Evolutionary conservation across 2,888 invertebrate species (phyloP), one percentile per base, ranked within the genome.

Genomic region (Diploptera punctata): DNA sequence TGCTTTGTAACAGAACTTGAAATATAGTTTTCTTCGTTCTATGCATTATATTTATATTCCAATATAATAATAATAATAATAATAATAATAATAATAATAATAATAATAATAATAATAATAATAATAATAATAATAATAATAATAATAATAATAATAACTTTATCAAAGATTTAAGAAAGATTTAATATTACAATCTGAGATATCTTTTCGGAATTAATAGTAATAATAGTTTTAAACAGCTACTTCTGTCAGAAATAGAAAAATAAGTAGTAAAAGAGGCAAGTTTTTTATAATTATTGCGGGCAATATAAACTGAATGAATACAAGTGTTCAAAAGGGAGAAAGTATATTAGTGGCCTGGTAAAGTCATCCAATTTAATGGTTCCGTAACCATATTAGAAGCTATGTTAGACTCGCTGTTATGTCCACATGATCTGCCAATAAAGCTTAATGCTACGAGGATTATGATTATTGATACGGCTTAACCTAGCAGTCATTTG

Each of bases 381-480:
- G 52, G 52, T 52, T 3, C 52, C 24, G 24, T 52, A 10, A 24
- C 52, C 52, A 52, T 24, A 24, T 52, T 52, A 52, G 21, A 52
- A 24, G 13, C 0, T 24, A 9, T 16, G 24, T n/a, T n/a, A n/a
- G 52, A 3, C 13, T 21, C 49, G 18, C 52, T 52, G 19, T 52
- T 24, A 52, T 21, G 52, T 1, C 52, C 52, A 52, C 21, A 52
- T 52, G 52, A 52, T 52, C 52, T 24, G 21, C 10, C 52, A 21
- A 9, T 52, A 52, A 24, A 52, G 21, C 24, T 1, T 52, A 9
- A 3, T 24, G 52, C 13, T 38, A 38, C 24, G 13, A 21, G 24
- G 52, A 52, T 52, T 52, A 52, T 52, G 52, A 52, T 52, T 52
- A 52, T 52, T 52, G 52, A 52, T 13, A 52, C 24, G 24, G 52